Evolutionary conservation across 92 coral and sea anemone species (phyloP).

Genomic region (Epizoanthus illoricatus): DNA sequence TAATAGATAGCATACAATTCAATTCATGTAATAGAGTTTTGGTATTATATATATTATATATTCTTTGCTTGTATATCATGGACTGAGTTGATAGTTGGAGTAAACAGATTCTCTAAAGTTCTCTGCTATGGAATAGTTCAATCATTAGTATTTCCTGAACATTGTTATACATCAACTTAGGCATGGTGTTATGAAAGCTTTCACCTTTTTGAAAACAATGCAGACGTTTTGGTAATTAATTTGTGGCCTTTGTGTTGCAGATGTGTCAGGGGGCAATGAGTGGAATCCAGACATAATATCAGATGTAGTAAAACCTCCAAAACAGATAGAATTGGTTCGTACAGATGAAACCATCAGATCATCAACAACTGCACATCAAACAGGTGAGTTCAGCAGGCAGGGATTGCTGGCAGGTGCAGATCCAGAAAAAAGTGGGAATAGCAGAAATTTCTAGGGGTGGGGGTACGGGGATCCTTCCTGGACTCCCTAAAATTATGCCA

Average conservation of each 20-base stretch:
- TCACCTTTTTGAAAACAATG: not conserved
- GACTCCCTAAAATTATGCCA: too few species aligned
- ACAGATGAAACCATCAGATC: constrained; percentile 57
- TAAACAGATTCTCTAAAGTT: too few species aligned
- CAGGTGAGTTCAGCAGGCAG: constrained; percentile 1
- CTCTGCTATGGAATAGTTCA: too few species aligned
- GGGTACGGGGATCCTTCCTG: too few species aligned
- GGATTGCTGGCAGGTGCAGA: not conserved
- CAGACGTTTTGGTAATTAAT: not conserved
- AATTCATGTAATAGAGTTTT: too few species aligned
- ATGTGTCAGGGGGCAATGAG: constrained; percentile 49
- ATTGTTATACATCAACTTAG: too few species aligned
- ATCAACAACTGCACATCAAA: constrained; percentile 40
- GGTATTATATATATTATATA: too few species aligned
- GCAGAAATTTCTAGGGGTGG: too few species aligned
- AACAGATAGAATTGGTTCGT: constrained; percentile 76
- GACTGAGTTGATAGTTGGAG: too few species aligned
- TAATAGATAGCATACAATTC: too few species aligned
- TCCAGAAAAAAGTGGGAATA: not conserved
- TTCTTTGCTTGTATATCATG: too few species aligned
- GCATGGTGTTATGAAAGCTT: not conserved
- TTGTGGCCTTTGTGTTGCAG: not conserved
- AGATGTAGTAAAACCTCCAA: constrained; percentile 86
- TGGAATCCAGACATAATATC: constrained; percentile 97
- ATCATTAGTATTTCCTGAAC: too few species aligned